Percentiles rank a stretch among this genome's conserved stretches.
These are phyloP conservation scores for Tenebrio molitor DNA, from an alignment of 1,140 invertebrate genomes.

Conservation along the genomic window DNA sequence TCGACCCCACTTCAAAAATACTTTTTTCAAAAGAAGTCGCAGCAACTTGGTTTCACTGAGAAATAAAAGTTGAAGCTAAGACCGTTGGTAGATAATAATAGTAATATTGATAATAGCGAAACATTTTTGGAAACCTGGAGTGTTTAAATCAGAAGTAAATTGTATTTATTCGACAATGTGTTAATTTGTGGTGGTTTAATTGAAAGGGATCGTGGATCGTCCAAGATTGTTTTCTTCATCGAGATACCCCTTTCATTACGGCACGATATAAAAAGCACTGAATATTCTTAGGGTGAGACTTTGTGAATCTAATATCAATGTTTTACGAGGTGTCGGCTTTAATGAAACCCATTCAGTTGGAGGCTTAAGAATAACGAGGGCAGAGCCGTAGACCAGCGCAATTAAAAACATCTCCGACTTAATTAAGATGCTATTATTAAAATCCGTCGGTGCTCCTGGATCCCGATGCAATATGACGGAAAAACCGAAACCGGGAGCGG, in stretches of 20 bases:
- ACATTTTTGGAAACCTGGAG: too few species aligned
- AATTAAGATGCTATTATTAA: constrained; percentile 65
- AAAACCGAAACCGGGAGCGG: constrained; percentile 44
- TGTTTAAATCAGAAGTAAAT: too few species aligned
- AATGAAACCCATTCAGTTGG: constrained; percentile 60
- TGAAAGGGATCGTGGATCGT: background rate
- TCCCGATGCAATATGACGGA: constrained; percentile 55
- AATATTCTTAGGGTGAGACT: constrained; percentile 23
- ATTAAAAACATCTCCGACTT: constrained; percentile 65
- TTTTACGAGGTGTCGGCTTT: constrained; percentile 62
- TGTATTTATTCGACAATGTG: too few species aligned
- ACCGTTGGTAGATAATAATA: too few species aligned
- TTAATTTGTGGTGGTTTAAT: too few species aligned
- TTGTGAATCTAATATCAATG: constrained; percentile 56
- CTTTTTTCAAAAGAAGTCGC: too few species aligned
- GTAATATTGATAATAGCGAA: too few species aligned
- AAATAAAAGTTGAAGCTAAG: too few species aligned
- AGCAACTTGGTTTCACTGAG: too few species aligned
- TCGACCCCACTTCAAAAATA: too few species aligned
- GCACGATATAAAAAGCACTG: constrained; percentile 22
- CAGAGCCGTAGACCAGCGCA: constrained; percentile 56
- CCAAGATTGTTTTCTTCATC: background rate
- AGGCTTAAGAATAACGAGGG: constrained; percentile 57
- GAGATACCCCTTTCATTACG: background rate
- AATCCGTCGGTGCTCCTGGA: constrained; percentile 51